Evolutionary conservation across 2,888 invertebrate species (phyloP), one percentile per base, ranked within the genome.

Genomic region (Lampropteryx suffumata): DNA sequence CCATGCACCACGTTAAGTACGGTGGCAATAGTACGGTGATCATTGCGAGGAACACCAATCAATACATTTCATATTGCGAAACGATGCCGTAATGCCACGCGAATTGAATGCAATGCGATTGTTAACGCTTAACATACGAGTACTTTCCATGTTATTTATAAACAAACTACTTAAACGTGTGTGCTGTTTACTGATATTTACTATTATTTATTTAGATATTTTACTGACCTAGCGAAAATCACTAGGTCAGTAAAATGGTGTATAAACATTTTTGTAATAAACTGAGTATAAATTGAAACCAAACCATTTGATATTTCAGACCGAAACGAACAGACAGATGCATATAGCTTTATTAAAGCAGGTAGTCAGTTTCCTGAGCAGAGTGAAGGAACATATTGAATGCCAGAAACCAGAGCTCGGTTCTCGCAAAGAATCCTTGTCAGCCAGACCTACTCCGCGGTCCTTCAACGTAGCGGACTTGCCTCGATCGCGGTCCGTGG

Each of bases 331-430:
- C 76, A 90, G 94, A 57, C 93, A 93, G 76, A 94, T 94, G 94
- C 94, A 94, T 77, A 92, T 93, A 74, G 93, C 94, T 24, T 90
- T 94, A 68, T 92, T 95, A 85, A 92, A 92, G 71, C 94, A 94
- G 80, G 93, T 94, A 59, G 92, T 94, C 33, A 91, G 92, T 53
- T 94, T 94, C 75, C 78, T 95, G 66, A 94, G 93, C 69, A 91
- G 93, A 76, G 92, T 94, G 3, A 93, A 93, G 67, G 92, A 92
- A 59, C 94, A 93, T 63, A 90, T 94, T 60, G 92, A 92, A 55
- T 71, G 67, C 48, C 82, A 84, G 59, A 80, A 71, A 40, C 69
- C 65, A 17, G 79, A 82, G 30, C 59, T 64, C 40, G 55, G 46
- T 1, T 17, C 69, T 1, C 64, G 62, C 39, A 71, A 68, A 28